A percentile compares a stretch with the other conserved stretches of the same genome.
phyloP scores from a whole-genome alignment of 2,888 invertebrate species.

The Hymenopus coronatus region DNA sequence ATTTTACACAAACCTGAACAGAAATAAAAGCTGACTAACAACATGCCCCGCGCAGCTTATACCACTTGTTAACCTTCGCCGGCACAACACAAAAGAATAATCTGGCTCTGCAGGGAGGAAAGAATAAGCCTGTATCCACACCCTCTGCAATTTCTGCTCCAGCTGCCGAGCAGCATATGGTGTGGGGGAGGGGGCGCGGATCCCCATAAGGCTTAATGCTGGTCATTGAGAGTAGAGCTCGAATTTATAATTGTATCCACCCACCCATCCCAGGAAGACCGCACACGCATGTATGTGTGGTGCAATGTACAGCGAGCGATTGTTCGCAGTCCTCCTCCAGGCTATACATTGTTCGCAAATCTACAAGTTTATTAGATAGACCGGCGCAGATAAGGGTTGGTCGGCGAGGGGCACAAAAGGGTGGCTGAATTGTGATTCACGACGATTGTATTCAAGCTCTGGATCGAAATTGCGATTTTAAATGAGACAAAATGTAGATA shows the following conservation, averaged over 20 bases:
- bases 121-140: background rate
- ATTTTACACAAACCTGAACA: background rate
- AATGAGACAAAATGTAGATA: background rate
- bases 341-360: background rate
- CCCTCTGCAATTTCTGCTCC: background rate
- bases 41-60: background rate
- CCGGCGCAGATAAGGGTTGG: background rate
- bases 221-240: background rate
- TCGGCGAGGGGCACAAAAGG: background rate
- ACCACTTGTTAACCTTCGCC: background rate
- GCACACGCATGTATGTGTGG: background rate
- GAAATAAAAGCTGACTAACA: background rate
- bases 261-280: background rate
- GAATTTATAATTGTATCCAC: slow-evolving; percentile 6
- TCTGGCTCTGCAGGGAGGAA: background rate
- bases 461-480: background rate
- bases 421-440: background rate
- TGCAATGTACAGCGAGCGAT: background rate
- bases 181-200: background rate
- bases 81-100: background rate
- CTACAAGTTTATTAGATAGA: background rate
- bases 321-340: background rate
- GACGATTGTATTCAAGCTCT: background rate
- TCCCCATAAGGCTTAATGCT: background rate
- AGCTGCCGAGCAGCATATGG: background rate